phyloP scores from a whole-genome alignment of 2,888 invertebrate species.

The Stenotaenia linearis region DNA sequence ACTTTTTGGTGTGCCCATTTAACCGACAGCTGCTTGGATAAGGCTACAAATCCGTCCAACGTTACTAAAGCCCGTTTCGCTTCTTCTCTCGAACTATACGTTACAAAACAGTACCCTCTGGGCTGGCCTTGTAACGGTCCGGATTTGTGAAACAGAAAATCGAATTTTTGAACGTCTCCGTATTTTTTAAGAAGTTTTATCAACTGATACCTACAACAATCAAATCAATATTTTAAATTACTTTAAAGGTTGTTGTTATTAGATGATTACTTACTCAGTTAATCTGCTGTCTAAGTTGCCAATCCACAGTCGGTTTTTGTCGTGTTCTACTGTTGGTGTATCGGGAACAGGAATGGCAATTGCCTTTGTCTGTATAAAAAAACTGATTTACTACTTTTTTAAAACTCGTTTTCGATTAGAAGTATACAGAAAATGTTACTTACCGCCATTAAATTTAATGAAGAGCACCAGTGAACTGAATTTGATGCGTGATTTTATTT shows the following conservation, averaged over 20 bases:
- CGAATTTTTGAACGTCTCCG: constrained; percentile 90
- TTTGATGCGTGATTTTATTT: not conserved
- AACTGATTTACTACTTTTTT: not conserved
- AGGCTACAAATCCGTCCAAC: constrained; percentile 67
- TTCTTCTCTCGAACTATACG: constrained; percentile 62
- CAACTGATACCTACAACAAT: constrained; percentile 60
- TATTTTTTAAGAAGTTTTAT: constrained; percentile 92
- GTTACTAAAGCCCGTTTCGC: constrained; percentile 66
- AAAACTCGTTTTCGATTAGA: not conserved
- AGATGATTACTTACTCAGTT: constrained; percentile 77
- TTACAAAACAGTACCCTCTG: constrained; percentile 88
- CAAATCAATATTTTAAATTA: not conserved
- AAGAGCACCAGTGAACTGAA: not conserved
- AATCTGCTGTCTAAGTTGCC: constrained; percentile 84
- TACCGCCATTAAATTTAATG: not conserved
- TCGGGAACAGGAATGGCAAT: not conserved
- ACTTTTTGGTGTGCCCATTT: constrained; percentile 44
- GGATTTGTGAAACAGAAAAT: constrained; percentile 86
- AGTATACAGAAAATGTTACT: not conserved
- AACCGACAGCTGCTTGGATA: constrained; percentile 68
- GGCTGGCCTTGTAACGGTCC: constrained; percentile 85
- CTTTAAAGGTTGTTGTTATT: not conserved
- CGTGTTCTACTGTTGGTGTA: not conserved
- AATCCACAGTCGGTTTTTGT: constrained; percentile 77
- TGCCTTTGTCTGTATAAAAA: not conserved